These are phyloP conservation scores for Cyclophora punctaria DNA, from an alignment of 2,888 invertebrate species.

Conservation along the genomic window DNA sequence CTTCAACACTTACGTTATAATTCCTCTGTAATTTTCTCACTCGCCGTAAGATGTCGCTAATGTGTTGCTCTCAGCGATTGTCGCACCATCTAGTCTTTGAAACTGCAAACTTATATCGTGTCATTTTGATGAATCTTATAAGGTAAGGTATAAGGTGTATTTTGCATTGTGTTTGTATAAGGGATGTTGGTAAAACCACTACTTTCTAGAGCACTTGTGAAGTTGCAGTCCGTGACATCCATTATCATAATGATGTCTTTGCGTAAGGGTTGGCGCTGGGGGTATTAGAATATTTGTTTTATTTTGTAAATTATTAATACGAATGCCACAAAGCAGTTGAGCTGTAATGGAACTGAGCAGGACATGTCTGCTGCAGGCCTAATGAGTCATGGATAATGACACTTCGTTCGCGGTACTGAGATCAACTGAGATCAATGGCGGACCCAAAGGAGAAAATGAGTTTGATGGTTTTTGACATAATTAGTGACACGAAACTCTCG, in stretches of 20 bases:
- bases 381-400: too few relatives aligned
- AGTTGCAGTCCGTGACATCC: constrained; percentile 72
- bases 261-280: constrained; percentile 40
- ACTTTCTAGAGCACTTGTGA: constrained; percentile 59
- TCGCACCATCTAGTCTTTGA: constrained; percentile 55
- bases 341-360: too few relatives aligned
- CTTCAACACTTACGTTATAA: constrained; percentile 48
- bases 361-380: too few relatives aligned
- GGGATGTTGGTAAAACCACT: constrained; percentile 33
- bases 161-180: constrained; percentile 16
- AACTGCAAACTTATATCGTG: constrained; percentile 30
- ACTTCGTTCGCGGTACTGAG: too few relatives aligned
- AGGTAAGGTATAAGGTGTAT: constrained; percentile 10
- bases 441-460: too few relatives aligned
- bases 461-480: too few relatives aligned
- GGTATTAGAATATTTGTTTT: too few relatives aligned
- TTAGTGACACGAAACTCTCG: too few relatives aligned
- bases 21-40: constrained; percentile 67
- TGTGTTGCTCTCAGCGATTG: constrained; percentile 60
- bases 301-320: too few relatives aligned
- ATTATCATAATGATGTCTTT: constrained; percentile 68
- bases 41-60: constrained; percentile 67
- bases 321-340: too few relatives aligned
- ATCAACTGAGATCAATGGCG: too few relatives aligned
- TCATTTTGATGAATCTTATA: constrained; percentile 15